phyloP scores from a whole-genome alignment of 2,888 invertebrate genomes.

The Leucophenga montana region DNA sequence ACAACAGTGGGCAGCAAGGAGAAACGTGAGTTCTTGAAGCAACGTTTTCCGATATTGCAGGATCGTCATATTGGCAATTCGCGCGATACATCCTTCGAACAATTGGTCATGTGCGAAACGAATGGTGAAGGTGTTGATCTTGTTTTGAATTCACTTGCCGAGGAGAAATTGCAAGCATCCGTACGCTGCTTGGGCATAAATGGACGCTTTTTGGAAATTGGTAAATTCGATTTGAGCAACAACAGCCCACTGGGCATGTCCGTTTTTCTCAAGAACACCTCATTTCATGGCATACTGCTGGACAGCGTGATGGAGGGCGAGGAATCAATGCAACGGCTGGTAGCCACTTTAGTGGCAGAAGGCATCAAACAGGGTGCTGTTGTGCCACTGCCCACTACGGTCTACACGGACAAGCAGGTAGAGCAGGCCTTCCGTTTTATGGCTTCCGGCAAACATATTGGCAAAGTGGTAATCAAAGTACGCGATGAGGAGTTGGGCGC shows the following conservation, averaged over 20 bases:
- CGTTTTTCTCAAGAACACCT: conserved; percentile 95
- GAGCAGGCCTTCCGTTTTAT: conserved; percentile 95
- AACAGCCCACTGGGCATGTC: conserved; percentile 89
- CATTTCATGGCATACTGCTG: conserved; percentile 97
- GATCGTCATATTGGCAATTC: conserved; percentile 91
- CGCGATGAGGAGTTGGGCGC: conserved; percentile 82
- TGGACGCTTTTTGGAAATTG: conserved; percentile 97
- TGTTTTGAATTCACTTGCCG: conserved; percentile 95
- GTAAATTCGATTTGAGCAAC: conserved; percentile 96
- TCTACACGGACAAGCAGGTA: conserved; percentile 88
- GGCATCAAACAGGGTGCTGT: conserved; percentile 93
- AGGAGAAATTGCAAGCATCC: conserved; percentile 94
- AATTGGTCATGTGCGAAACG: conserved; percentile 87
- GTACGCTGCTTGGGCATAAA: conserved; percentile 92
- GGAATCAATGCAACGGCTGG: conserved; percentile 81
- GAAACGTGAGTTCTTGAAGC: conserved; percentile 90
- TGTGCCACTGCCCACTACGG: conserved; percentile 87
- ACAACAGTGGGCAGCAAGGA: conserved; percentile 93
- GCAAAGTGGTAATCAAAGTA: conserved; percentile 94
- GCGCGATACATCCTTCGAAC: conserved; percentile 92
- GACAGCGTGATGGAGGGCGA: conserved; percentile 90
- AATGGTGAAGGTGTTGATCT: conserved; percentile 94
- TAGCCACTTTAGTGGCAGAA: conserved; percentile 84
- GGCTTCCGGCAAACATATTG: conserved; percentile 98
- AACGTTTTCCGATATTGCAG: conserved; percentile 87